Conservation (phyloP, 2,113 vertebrate species). For the Helogale parvula region DNA sequence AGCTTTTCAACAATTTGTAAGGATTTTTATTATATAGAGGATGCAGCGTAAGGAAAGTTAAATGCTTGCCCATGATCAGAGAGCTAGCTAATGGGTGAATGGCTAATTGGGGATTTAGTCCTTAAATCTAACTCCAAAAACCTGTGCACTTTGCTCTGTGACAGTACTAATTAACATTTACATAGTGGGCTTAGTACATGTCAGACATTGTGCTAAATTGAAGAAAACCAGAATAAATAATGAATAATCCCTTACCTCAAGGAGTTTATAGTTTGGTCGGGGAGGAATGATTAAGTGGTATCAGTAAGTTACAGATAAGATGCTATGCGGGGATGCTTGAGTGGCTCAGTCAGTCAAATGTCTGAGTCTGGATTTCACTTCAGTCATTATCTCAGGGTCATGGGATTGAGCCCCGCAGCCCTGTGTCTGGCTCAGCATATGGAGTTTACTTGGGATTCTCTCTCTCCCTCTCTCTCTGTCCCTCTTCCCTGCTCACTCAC, state of each 20-base stretch:
- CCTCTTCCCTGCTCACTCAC: no score
- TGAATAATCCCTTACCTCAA: not conserved
- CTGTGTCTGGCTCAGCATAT: no score
- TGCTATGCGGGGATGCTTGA: not conserved
- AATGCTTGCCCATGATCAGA: not conserved
- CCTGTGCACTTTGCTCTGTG: not conserved
- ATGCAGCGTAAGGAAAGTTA: slow-evolving; percentile 29
- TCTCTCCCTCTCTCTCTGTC: no score
- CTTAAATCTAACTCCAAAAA: not conserved
- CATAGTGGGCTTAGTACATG: not conserved
- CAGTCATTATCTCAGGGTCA: no score
- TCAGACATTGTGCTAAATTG: not conserved
- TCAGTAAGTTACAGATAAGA: slow-evolving; percentile 22
- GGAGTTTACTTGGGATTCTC: no score
- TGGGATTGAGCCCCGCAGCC: no score
- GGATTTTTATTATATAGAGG: not conserved
- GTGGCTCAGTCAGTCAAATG: no score
- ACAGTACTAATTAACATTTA: not conserved
- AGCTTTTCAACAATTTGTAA: not conserved
- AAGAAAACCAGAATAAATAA: slow-evolving; percentile 30
- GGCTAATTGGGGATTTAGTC: not conserved
- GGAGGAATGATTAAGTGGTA: not conserved
- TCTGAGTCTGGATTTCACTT: no score
- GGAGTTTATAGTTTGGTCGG: not conserved
- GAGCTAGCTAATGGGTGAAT: not conserved